Evolutionary conservation across 2,888 invertebrate species (phyloP), one percentile per base, ranked within the genome.

Genomic region (Bedellia somnulentella): DNA sequence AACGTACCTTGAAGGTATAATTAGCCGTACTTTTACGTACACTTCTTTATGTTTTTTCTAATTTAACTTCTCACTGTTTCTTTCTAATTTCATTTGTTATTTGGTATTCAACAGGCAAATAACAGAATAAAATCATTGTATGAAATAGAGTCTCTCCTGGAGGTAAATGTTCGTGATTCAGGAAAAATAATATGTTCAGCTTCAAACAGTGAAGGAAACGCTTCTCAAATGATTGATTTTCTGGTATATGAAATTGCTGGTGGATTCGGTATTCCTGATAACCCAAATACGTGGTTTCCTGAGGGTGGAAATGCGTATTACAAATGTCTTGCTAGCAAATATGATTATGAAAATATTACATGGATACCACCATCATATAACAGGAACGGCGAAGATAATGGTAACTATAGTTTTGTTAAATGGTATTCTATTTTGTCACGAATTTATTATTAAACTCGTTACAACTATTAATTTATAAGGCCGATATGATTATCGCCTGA

Each of bases 211-310:
- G 8, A 28, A 2, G 39, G 33, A 1, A 30, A 4, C 1, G 10
- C 12, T 4, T 11, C 1, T 2, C 35, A 25, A 3, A 35, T 49
- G 0, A 45, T 43, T 32, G 38, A 34, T 15, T 44, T 73, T 8
- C 33, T 54, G 0, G 55, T 67, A 3, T 49, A 66, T 30, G 75
- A 75, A 36, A 44, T 68, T 4, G 12, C 33, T 2, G 37, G 38
- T 16, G 71, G 71, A 5, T 73, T 75, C 29, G 71, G 68, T 5
- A 54, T 68, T 18, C 40, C 35, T 15, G 40, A 56, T 27, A 34
- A 25, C 1, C 31, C 46, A 1, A 41, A 46, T 5, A 40, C 38
- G 2, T 66, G 63, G 62, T 63, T 51, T 32, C 35, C 57, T 2
- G 50, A 68, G 41, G 45, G 50, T 13, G 41, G 58, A 8, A 37